These are phyloP conservation scores for Coracias cyanogaster DNA, from an alignment of 2,797 vertebrate species.

Conservation along the genomic window DNA sequence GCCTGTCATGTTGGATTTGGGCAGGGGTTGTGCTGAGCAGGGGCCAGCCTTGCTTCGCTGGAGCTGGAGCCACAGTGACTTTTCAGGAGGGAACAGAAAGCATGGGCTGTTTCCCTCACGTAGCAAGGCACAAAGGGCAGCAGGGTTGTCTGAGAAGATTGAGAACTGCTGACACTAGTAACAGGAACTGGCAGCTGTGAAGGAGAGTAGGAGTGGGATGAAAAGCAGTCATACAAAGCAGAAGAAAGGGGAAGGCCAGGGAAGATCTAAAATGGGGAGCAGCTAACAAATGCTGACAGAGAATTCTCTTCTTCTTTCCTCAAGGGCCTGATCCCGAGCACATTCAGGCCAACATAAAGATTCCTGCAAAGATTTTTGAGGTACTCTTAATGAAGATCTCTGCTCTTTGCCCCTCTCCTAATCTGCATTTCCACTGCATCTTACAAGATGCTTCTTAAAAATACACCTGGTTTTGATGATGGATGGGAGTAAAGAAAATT, in stretches of 20 bases:
- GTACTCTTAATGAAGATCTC: not conserved
- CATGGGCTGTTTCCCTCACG: not conserved
- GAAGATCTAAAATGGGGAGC: conserved; percentile 16
- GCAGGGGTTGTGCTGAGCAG: not conserved
- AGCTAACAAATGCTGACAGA: conserved; percentile 21
- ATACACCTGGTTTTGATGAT: not conserved
- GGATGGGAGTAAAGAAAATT: not conserved
- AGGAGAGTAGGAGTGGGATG: conserved; percentile 21
- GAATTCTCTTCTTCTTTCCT: not conserved
- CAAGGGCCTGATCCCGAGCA: not conserved
- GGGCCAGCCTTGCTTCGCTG: not conserved
- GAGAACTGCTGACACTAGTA: conserved; percentile 42
- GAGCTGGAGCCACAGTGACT: not conserved
- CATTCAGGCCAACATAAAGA: not conserved
- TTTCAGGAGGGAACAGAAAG: conserved; percentile 24
- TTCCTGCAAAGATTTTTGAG: not conserved
- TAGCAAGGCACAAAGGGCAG: not conserved
- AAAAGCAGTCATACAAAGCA: conserved; percentile 3
- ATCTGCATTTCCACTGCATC: not conserved
- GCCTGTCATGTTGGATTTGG: not conserved
- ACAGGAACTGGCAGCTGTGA: conserved; percentile 46
- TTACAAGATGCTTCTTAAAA: not conserved
- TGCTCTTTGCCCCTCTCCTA: not conserved
- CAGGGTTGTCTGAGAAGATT: conserved; percentile 12
- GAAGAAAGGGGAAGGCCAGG: not conserved